Percentiles rank a stretch among this genome's conserved stretches.
Evolutionary conservation across 1,140 invertebrate species (phyloP).

Genomic region (Eupeodes corollae): DNA sequence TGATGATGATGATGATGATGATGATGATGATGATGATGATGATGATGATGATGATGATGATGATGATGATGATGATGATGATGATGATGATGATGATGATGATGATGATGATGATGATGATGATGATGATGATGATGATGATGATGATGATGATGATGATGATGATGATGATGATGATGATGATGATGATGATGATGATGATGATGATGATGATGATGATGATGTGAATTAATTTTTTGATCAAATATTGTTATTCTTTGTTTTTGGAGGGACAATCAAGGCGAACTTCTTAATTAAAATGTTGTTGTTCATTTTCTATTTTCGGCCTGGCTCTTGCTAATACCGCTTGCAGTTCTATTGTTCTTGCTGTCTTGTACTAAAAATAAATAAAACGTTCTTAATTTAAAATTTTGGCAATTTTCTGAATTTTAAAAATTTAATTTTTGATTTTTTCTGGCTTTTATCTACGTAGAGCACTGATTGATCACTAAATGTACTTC

Average conservation of each 20-base stretch:
- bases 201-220: background rate
- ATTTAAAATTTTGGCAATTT: too few species aligned
- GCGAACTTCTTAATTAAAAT: background rate
- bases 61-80: background rate
- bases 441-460: too few species aligned
- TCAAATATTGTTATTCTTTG: background rate
- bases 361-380: constrained; percentile 49
- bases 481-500: too few species aligned
- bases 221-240: background rate
- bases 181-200: background rate
- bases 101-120: background rate
- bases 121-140: background rate
- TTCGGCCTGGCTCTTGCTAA: constrained; percentile 48
- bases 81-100: background rate
- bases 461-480: too few species aligned
- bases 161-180: background rate
- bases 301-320: constrained; percentile 28
- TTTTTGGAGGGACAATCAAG: background rate
- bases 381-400: too few species aligned
- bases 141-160: background rate
- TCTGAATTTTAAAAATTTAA: too few species aligned
- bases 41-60: background rate
- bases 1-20: background rate
- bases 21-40: background rate
- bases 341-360: constrained; percentile 49